Percentiles rank a stretch among this genome's conserved stretches.
Conservation (phyloP, 2,888 invertebrate genomes). For the Cerceris rybyensis region DNA sequence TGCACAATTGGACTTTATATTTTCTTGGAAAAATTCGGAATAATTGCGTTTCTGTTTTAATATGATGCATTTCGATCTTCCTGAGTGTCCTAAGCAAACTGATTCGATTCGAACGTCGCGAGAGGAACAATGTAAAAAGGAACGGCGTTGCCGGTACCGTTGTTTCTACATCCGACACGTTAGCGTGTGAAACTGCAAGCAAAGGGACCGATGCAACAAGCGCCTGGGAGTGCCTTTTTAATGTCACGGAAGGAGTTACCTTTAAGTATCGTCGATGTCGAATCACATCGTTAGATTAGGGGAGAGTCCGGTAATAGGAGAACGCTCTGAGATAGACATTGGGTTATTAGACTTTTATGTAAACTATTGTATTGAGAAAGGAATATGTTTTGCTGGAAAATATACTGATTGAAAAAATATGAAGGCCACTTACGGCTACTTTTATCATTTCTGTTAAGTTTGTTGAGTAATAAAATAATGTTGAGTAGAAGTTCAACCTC, state of each 20-base stretch:
- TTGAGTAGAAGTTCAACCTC: no score
- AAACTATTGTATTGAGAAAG: no score
- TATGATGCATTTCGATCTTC: not conserved
- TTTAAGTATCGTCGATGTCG: slow-evolving; percentile 64
- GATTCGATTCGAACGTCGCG: slow-evolving; percentile 24
- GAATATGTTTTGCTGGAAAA: no score
- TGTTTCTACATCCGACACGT: slow-evolving; percentile 63
- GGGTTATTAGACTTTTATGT: slow-evolving; percentile 20
- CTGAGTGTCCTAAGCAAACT: not conserved
- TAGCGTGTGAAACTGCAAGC: slow-evolving; percentile 60
- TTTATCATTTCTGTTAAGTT: no score
- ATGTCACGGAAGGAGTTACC: slow-evolving; percentile 74
- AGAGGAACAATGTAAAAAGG: slow-evolving; percentile 19
- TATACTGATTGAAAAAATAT: no score
- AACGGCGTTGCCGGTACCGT: slow-evolving; percentile 35
- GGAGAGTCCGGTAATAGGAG: slow-evolving; percentile 55
- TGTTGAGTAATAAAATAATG: no score
- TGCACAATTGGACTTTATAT: no score
- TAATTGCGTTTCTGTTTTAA: not conserved
- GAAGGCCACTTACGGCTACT: no score
- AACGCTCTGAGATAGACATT: slow-evolving; percentile 42
- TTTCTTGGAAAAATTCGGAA: not conserved
- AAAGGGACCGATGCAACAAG: slow-evolving; percentile 64
- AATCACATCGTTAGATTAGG: slow-evolving; percentile 63
- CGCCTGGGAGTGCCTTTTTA: slow-evolving; percentile 73